Base-by-base conservation (phyloP, 1,140 invertebrate genomes). In the Pomacea maculata region DNA sequence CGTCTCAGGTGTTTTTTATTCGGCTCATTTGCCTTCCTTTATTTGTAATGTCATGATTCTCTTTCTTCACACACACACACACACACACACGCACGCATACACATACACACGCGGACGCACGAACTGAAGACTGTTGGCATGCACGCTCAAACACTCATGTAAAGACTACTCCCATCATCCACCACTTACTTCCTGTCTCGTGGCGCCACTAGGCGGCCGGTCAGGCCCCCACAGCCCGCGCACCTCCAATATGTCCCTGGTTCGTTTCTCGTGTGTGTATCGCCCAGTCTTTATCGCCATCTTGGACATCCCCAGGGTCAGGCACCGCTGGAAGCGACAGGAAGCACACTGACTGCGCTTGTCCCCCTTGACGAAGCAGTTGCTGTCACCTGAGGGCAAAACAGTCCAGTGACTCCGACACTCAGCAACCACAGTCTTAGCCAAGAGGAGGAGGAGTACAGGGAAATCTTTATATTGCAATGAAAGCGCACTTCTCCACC, bases 251-350 rank as follows among this genome's bases (percentile, higher is more conserved):
- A 84, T 87, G 80, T 88, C 85, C 65, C 65, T 76, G 8, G 87
- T 86, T 64, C 87, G 83, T 75, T 87, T 88, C 61, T 80, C 83
- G 55, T 86, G 83, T 7, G 87, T 87, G 72, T 88, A 88, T 0
- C 87, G 83, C 19, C 87, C 87, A 15, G 86, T 88, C 78, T 87
- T 87, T 52, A 88, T 88, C 21, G 86, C 85, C 19, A 77, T 61
- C n/a, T 84, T 84, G 19, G 87, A 87, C 88, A 89, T 89, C 8
- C 88, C 88, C 17, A 86, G 75, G 21, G 65, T 63, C n/a, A 86
- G 55, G 72, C 88, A 89, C 68, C 85, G 86, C 72, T 85, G 77
- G 71, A 83, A 87, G 19, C 88, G 78, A 71, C 88, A 89, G 70
- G 75, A 82, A 8, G 85, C 84, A 72, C 88, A 89, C 1, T 73